Base-by-base conservation (phyloP, 2,797 vertebrate genomes). In the Coendou prehensilis region DNA sequence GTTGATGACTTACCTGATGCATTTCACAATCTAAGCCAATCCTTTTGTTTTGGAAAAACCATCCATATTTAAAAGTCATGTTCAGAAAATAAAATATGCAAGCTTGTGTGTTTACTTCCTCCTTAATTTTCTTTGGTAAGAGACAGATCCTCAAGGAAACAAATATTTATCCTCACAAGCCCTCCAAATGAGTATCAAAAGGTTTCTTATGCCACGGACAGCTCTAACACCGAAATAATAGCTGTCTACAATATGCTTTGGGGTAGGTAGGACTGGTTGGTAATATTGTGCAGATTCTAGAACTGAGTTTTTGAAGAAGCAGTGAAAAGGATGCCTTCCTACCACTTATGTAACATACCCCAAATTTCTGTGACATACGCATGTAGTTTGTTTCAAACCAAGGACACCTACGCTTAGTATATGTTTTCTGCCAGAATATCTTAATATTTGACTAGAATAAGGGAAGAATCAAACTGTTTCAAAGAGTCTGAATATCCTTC, bases 1-100 rank as follows among this genome's bases (percentile, higher is more conserved):
- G 47, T 54, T 37, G 50, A 88, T 82, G 22, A 96, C 97, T 98
- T 97, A 98, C 97, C 98, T 97, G 97, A 94, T 89, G 83, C 67
- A 87, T 57, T 95, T 96, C 95, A 97, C 57, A 86, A 96, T 54
- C 93, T 91, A 93, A 94, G 94, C 94, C 75, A 91, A 96, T 86
- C 73, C 76, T 93, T 97, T 87, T 69, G 80, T 82, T 67, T 96
- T 79, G 52, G 75, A 89, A 91, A 78, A 96, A 96, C n/a, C n/a
- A 91, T 47, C 52, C 1, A 0, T 54, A 63, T 90, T 95, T 75
- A 80, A 93, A 87, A 75, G 45, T 6, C 81, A 75, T 22, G 23
- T 84, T 92, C 45, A 83, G 64, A 94, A 83, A 73, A 95, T 59
- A 73, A 93, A 94, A 94, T 56, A 61, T 2, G 93, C 37, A 89